These are phyloP conservation scores for Oreonectes daqikongensis DNA, from an alignment of 2,797 vertebrate genomes.

Conservation along the genomic window DNA sequence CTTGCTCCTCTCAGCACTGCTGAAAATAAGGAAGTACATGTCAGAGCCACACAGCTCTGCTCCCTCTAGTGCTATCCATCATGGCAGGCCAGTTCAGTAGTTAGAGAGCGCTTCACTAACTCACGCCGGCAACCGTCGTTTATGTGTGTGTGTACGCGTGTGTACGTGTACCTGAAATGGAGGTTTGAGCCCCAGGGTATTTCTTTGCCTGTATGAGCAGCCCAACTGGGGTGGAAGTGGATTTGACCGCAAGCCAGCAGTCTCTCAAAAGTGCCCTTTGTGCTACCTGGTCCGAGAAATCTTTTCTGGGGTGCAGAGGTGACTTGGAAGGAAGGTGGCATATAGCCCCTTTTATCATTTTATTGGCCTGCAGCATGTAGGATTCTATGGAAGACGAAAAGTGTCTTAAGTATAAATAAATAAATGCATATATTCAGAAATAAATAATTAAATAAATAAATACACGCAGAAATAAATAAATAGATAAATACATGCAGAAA, in stretches of 20 bases:
- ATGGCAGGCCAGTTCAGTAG: slow-evolving; percentile 79
- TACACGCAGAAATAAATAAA: no score
- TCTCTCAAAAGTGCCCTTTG: slow-evolving; percentile 55
- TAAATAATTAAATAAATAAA: no score
- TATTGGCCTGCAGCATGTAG: background rate
- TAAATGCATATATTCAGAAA: no score
- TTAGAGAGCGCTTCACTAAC: slow-evolving; percentile 75
- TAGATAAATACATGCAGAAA: no score
- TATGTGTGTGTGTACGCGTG: slow-evolving; percentile 55
- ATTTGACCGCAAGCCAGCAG: slow-evolving; percentile 67
- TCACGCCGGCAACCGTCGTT: slow-evolving; percentile 53
- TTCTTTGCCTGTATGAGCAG: slow-evolving; percentile 65
- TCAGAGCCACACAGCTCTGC: slow-evolving; percentile 73
- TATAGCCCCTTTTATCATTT: background rate
- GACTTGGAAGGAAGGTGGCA: background rate
- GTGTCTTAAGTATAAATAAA: no score
- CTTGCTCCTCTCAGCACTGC: slow-evolving; percentile 68
- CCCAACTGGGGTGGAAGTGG: slow-evolving; percentile 72
- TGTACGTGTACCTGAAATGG: slow-evolving; percentile 53
- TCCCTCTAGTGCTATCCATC: slow-evolving; percentile 81
- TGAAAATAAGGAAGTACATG: slow-evolving; percentile 78
- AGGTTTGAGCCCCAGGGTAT: slow-evolving; percentile 72
- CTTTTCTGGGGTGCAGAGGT: slow-evolving; percentile 16
- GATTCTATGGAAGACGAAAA: no score
- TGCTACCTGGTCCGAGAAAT: slow-evolving; percentile 65